Evolutionary conservation across 2,888 invertebrate species (phyloP), one percentile per base, ranked within the genome.

Genomic region (Acronicta alni): DNA sequence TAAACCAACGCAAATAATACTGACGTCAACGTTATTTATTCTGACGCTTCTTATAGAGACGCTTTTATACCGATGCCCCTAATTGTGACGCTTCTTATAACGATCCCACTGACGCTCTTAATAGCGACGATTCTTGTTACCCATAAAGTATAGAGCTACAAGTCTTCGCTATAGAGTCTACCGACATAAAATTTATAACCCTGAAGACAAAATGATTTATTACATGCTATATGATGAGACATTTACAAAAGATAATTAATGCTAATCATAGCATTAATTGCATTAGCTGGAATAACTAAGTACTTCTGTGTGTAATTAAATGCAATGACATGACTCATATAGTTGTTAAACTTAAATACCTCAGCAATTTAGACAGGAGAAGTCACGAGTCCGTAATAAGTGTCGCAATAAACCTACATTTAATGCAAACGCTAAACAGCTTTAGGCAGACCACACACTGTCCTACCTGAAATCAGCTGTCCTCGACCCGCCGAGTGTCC

Each of bases 321-420:
- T 54, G 17, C 46, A 26, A 54, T 43, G 63, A 49, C 62, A 67
- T 39, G 51, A 30, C 49, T 37, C 30, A 57, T 63, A 53, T 54
- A 63, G 59, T 63, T 57, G 57, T 63, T 49, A 42, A 56, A 57
- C 51, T 23, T 62, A 65, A 61, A 68, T 55, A 45, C 64, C 62
- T 55, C 46, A 38, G 37, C 62, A 57, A 57, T 57, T 57, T 51
- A 42, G 38, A 74, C 63, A 67, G 55, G 51, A 70, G 41, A 58
- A 23, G 59, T 67, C 57, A 56, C 67, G 43, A 60, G 58, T 45
- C 41, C 43, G 26, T 5, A 41, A 38, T 15, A 55, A 69, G 48
- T 69, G 66, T 66, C 49, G 54, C 49, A 61, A 69, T 57, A 52
- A 49, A 56, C 63, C 45, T 57, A 46, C 53, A 45, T 47, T 42